Evolutionary conservation across 2,797 vertebrate species (phyloP).

Genomic region (Limnodromus scolopaceus): DNA sequence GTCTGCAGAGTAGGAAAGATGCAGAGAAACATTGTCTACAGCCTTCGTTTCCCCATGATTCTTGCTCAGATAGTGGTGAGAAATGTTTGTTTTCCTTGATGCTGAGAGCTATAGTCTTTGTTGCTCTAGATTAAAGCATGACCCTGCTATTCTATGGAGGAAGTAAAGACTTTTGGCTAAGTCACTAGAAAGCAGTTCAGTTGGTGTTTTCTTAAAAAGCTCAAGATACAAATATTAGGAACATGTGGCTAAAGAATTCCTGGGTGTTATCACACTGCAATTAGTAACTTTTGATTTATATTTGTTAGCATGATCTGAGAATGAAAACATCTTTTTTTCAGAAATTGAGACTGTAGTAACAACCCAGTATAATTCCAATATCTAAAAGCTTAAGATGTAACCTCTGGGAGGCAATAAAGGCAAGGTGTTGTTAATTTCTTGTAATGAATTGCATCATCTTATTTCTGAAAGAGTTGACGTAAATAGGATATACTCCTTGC

Average conservation of each 20-base stretch:
- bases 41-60: background rate
- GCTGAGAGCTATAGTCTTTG: background rate
- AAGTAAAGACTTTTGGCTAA: background rate
- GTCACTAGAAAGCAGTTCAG: background rate
- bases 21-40: background rate
- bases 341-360: background rate
- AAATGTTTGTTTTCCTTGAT: background rate
- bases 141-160: background rate
- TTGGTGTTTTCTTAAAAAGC: background rate
- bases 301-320: background rate
- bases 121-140: background rate
- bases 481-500: background rate
- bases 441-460: background rate
- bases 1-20: background rate
- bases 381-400: background rate
- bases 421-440: background rate
- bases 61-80: background rate
- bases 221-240: background rate
- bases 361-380: background rate
- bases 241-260: background rate
- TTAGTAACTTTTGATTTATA: background rate
- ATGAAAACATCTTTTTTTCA: background rate
- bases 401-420: background rate
- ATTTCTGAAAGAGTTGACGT: background rate
- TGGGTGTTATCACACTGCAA: background rate